phyloP scores from a whole-genome alignment of 2,888 invertebrate species.

The Brenthis ino region DNA sequence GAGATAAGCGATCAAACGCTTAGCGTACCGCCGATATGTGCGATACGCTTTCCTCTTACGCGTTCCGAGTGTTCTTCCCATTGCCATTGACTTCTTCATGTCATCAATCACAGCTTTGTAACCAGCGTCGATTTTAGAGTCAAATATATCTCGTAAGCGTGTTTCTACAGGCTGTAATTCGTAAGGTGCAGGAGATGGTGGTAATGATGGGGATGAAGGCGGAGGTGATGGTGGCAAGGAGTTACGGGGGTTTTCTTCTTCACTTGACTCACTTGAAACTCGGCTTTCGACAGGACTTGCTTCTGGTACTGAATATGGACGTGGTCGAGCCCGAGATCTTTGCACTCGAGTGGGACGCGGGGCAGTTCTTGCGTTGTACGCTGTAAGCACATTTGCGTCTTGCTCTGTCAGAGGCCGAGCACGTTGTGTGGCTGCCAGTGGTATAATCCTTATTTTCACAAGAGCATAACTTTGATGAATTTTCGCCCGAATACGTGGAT shows the following conservation, averaged over 20 bases:
- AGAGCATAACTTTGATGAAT: constrained; percentile 78
- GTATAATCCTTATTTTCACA: constrained; percentile 78
- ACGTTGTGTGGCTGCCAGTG: constrained; percentile 73
- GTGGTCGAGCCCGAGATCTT: constrained; percentile 61
- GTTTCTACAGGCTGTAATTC: constrained; percentile 75
- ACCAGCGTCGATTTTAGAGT: constrained; percentile 79
- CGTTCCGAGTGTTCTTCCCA: constrained; percentile 73
- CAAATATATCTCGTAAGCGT: constrained; percentile 73
- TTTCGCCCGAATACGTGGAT: constrained; percentile 73
- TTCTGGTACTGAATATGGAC: constrained; percentile 68
- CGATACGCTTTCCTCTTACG: constrained; percentile 76
- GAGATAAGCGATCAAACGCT: constrained; percentile 72
- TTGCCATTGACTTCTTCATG: constrained; percentile 80
- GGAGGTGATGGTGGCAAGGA: constrained; percentile 73
- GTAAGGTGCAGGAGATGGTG: constrained; percentile 73
- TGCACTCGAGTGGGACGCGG: constrained; percentile 70
- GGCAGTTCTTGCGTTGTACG: constrained; percentile 78
- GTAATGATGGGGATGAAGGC: constrained; percentile 72
- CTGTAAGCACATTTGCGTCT: constrained; percentile 78
- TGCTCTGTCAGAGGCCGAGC: constrained; percentile 76
- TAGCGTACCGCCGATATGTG: constrained; percentile 76
- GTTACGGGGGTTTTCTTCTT: constrained; percentile 72
- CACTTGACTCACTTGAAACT: constrained; percentile 75
- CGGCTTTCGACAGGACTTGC: constrained; percentile 60
- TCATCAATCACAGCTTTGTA: constrained; percentile 80